These are phyloP conservation scores for Agapostemon virescens DNA, from an alignment of 2,888 invertebrate genomes.

Conservation along the genomic window DNA sequence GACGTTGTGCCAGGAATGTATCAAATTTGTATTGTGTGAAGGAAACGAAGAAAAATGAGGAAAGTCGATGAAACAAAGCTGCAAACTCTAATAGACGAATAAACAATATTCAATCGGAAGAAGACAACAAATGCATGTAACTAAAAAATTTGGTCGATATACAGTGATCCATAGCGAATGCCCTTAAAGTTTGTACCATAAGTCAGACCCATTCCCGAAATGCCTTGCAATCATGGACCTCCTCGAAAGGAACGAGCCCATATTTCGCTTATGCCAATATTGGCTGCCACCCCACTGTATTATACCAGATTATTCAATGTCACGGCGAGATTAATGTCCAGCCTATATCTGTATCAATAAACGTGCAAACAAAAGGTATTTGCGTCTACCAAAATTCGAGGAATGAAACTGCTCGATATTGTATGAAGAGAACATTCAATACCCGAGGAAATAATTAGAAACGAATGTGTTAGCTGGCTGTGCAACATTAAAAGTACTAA, in stretches of 20 bases:
- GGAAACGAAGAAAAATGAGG: too few species aligned
- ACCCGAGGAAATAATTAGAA: background rate
- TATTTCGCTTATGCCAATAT: conserved; percentile 46
- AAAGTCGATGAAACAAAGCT: too few species aligned
- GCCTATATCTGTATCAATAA: conserved; percentile 30
- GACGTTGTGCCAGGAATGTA: too few species aligned
- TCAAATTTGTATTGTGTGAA: too few species aligned
- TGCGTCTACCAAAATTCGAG: conserved; percentile 6
- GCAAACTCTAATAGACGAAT: background rate
- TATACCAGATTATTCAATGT: conserved; percentile 47
- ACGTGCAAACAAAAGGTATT: conserved; percentile 29
- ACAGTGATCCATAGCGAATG: background rate
- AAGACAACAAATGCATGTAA: background rate
- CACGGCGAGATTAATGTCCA: conserved; percentile 38
- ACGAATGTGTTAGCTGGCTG: background rate
- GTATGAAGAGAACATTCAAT: background rate
- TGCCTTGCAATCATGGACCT: conserved; percentile 13
- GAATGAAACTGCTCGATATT: background rate
- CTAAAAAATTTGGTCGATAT: background rate
- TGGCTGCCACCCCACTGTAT: conserved; percentile 23
- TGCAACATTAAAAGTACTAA: too few species aligned
- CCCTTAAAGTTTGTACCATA: conserved; percentile 11
- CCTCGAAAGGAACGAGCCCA: conserved; percentile 28
- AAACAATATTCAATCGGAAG: background rate
- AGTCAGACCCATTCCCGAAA: conserved; percentile 24